A percentile compares a stretch with the other conserved stretches of the same genome.
phyloP scores from a whole-genome alignment of 2,888 invertebrate species.

The Ditula angustiorana region DNA sequence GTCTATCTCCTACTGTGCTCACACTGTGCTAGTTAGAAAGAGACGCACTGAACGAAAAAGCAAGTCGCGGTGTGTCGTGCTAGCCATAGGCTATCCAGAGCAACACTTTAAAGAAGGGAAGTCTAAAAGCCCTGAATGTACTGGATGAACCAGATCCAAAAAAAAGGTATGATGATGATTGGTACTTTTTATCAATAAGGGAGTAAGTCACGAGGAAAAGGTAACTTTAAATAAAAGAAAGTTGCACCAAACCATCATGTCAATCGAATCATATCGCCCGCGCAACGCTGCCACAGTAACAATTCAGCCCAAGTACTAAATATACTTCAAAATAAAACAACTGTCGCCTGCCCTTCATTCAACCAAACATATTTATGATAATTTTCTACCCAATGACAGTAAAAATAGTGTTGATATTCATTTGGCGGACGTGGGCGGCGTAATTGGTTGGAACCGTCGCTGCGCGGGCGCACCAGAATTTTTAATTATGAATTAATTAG shows the following conservation, averaged over 20 bases:
- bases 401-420: conserved; percentile 67
- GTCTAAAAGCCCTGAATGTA: too few species aligned
- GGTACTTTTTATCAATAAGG: too few species aligned
- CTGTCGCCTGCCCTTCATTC: conserved; percentile 84
- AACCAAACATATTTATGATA: conserved; percentile 60
- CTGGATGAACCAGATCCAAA: too few species aligned
- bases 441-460: conserved; percentile 79
- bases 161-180: too few species aligned
- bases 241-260: conserved; percentile 59
- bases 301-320: conserved; percentile 82
- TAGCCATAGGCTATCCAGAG: too few species aligned
- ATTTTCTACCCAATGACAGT: conserved; percentile 62
- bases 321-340: conserved; percentile 85
- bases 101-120: too few species aligned
- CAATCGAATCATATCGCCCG: conserved; percentile 68
- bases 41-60: too few species aligned
- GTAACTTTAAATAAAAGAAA: conserved; percentile 28
- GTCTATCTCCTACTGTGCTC: too few species aligned
- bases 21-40: too few species aligned
- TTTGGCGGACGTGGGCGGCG: conserved; percentile 58
- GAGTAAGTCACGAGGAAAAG: too few species aligned
- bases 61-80: too few species aligned
- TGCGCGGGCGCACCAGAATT: conserved; percentile 83
- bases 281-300: conserved; percentile 80
- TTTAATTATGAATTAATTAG: conserved; percentile 86